phyloP scores from a whole-genome alignment of 2,113 vertebrate species.

The Dromas ardeola region DNA sequence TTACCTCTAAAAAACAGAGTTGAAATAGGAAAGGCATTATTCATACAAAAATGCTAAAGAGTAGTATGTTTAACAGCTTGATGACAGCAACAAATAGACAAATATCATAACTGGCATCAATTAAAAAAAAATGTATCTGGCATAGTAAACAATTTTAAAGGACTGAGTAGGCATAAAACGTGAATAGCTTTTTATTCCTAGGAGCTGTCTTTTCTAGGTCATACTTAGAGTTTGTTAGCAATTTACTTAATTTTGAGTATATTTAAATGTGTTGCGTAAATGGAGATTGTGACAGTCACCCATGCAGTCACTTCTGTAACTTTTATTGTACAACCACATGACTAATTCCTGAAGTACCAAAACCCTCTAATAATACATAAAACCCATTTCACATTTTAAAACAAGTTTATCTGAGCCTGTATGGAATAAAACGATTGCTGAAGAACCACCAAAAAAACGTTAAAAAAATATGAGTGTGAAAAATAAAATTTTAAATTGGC shows the following conservation, averaged over 20 bases:
- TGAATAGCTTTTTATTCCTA: background rate
- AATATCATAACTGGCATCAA: background rate
- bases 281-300: background rate
- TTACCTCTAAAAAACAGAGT: background rate
- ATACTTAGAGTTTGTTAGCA: background rate
- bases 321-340: background rate
- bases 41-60: background rate
- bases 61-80: background rate
- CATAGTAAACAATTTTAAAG: background rate
- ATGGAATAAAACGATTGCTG: background rate
- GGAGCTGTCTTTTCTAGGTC: background rate
- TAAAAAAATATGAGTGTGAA: background rate
- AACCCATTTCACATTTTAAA: background rate
- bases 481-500: background rate
- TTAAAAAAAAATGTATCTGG: background rate
- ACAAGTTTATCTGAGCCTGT: background rate
- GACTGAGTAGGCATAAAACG: background rate
- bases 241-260: background rate
- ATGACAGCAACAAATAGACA: background rate
- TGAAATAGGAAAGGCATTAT: background rate
- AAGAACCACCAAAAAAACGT: background rate
- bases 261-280: background rate
- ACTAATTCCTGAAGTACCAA: background rate
- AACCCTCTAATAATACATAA: background rate
- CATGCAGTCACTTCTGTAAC: background rate